Evolutionary conservation across 2,113 vertebrate genomes (phyloP), one percentile per base, ranked within the genome.

Genomic region (Trichechus manatus): DNA sequence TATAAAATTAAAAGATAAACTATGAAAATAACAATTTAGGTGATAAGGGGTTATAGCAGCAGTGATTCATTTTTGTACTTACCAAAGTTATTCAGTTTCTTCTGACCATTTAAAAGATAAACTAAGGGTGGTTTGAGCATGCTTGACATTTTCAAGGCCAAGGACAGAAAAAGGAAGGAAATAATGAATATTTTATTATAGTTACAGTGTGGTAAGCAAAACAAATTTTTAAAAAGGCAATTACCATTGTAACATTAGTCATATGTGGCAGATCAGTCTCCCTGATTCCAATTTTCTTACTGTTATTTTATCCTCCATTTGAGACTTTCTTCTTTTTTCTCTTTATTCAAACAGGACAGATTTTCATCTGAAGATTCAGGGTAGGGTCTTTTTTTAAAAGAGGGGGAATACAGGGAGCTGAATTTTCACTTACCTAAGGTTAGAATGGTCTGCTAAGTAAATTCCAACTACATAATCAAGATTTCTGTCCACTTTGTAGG

Each of bases 161-260:
- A 53, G 42, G 95, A 94, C 89, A 89, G 96, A 59, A 93, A 96
- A 92, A 94, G 31, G 91, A 98, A 94, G 94, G 92, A 96, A 98
- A 98, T 87, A 96, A 97, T 83, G 66, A 98, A 96, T 95, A 94
- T 95, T 98, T 98, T 95, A 95, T 95, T 87, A 94, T 29, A 96
- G 88, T 95, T 95, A 66, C 36, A 88, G 47, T 93, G 93, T 91
- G 91, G 97, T 97, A 98, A 97, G 87, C 96, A 98, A 92, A 97
- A 95, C 74, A 95, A 89, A 91, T 92, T 96, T 96, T 92, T 94
- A 78, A 82, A 96, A 98, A 98, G 97, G 97, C 97, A 98, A 98
- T 97, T 97, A 97, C 85, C 86, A 93, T 64, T 83, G 80, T 93
- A 95, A 68, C 97, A 97, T 92, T 97, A 83, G 44, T 93, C 75